Conservation (phyloP, 2,797 vertebrate genomes). For the Morus bassanus region DNA sequence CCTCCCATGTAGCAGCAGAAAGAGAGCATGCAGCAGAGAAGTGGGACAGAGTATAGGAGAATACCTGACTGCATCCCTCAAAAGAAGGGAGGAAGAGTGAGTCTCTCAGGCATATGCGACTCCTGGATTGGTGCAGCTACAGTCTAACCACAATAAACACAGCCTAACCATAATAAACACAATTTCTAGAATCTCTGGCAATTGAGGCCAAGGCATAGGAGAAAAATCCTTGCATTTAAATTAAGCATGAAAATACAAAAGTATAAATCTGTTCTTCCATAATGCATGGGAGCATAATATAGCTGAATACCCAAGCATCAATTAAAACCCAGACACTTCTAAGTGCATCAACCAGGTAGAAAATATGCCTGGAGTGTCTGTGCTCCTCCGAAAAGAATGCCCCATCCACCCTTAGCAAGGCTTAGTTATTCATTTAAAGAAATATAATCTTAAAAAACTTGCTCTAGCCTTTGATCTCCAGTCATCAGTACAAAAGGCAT, state of each 20-base stretch:
- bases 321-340: neutral
- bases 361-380: neutral
- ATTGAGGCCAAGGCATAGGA: neutral
- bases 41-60: neutral
- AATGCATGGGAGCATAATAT: neutral
- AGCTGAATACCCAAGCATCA: neutral
- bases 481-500: conserved; percentile 51
- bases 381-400: neutral
- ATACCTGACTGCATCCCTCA: neutral
- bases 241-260: neutral
- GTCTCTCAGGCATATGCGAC: neutral
- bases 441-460: conserved; percentile 50
- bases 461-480: conserved; percentile 50
- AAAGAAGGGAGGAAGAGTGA: neutral
- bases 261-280: neutral
- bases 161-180: neutral
- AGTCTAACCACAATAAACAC: neutral
- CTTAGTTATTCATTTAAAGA: conserved; percentile 41
- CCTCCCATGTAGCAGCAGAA: neutral
- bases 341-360: neutral
- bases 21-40: neutral
- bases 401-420: neutral
- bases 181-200: neutral
- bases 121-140: neutral
- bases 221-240: neutral